Base-by-base conservation (phyloP, 2,888 invertebrate genomes). In the Drosophila paracracens region DNA sequence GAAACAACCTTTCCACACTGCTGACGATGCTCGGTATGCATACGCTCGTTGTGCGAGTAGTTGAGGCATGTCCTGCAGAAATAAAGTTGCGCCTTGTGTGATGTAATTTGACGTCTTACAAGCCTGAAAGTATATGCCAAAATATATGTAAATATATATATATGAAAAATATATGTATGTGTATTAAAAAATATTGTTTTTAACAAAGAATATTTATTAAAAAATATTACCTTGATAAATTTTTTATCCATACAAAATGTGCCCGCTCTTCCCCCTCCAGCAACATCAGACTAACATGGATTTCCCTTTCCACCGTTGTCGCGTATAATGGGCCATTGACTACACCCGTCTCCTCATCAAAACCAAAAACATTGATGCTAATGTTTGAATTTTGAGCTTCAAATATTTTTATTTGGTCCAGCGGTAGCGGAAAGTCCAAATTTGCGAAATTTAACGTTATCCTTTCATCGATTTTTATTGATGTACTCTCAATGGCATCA, bases 41-140 rank as follows among this genome's bases (percentile, higher is more conserved):
- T 36, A 7, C 3, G 7, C 18, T 36, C 16, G 1, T 7, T 18
- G 7, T 36, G 36, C 0, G 16, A 36, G 7, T 7, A 36, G 0
- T 36, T 36, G 0, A 18, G 3, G 4, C 16, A 16, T 1, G 36
- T 36, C 0, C 1, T 7, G 4, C 16, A 16, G 16, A 36, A 36
- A 7, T 36, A 18, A 0, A 36, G 16, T 7, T 16, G 16, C 0
- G 7, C 4, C 0, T 36, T 0, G 7, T 36, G 36, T 0, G 36
- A 2, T 0, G 36, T 18, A 16, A 36, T 7, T 36, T 16, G 36
- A 0, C 36, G 4, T 7, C 36, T 36, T 43, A 43, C n/a, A 43
- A 21, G 43, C 5, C 11, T n/a, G 13, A 46, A 46, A 46, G 3
- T 46, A 13, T 10, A 46, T 10, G 10, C 11, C 0, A 11, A 43